Evolutionary conservation across 2,888 invertebrate species (phyloP), one percentile per base, ranked within the genome.

Genomic region (Dynastes grantii): DNA sequence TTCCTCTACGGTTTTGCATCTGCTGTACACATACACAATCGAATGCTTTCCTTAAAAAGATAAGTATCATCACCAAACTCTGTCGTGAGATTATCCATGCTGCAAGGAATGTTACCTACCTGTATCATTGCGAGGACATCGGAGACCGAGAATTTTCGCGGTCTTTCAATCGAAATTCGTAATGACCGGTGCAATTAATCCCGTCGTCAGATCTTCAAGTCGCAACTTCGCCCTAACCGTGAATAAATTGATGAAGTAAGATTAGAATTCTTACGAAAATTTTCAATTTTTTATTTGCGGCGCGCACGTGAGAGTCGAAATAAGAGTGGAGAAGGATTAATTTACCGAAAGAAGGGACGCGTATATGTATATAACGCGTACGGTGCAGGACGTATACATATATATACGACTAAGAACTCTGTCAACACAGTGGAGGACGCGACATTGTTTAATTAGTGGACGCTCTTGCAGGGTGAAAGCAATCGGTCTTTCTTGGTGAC

Each of bases 401-500:
- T 45, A 22, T 16, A 45, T 16, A 32, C 55, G 77, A 79, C 79
- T 65, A 79, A 76, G 76, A 76, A 79, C 76, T 70, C 79, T 76
- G 76, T 79, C 79, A 79, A 79, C 79, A 79, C 79, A 76, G 63
- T 55, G 73, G 71, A 67, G 79, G 71, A 76, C 76, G 83, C 85
- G 87, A 86, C 87, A 86, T 85, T 87, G 88, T 87, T 88, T 88
- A 89, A 88, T 88, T 88, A 88, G 87, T 84, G 86, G 84, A 85
- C 84, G 85, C 85, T 86, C 86, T 84, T 83, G 85, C 85, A 85
- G 85, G 85, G 85, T 82, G 85, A 85, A 83, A 85, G 85, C 87
- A 85, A 88, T 88, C 88, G 88, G 86, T 88, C 88, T 88, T 88
- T 86, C 86, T 84, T 83, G 82, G 87, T 89, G 88, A 89, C 89